A percentile compares a stretch with the other conserved stretches of the same genome.
phyloP scores from a whole-genome alignment of 2,113 vertebrate genomes.

The Callaeas wilsoni region DNA sequence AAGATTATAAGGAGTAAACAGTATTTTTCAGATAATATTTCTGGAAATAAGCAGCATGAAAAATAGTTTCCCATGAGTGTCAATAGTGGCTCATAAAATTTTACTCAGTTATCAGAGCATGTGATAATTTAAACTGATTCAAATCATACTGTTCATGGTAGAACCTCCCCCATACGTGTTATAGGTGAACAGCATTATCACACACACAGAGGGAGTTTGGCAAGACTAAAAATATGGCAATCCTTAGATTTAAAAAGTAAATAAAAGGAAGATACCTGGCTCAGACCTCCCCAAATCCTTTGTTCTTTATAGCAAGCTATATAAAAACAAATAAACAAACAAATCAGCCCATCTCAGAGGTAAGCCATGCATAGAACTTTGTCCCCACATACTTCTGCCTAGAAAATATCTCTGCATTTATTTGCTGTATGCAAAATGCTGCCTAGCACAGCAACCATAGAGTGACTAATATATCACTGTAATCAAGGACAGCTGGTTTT shows the following conservation, averaged over 20 bases:
- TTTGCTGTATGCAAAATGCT: background rate
- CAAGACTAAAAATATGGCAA: background rate
- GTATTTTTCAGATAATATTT: background rate
- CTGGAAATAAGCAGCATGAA: background rate
- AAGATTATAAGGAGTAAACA: background rate
- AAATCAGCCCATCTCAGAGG: background rate
- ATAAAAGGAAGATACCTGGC: background rate
- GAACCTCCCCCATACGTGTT: background rate
- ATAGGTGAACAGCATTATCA: background rate
- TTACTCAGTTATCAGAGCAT: background rate
- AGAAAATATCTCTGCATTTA: background rate
- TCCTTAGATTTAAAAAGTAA: background rate
- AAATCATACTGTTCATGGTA: background rate
- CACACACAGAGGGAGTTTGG: background rate
- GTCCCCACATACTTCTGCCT: background rate
- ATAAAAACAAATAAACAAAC: background rate
- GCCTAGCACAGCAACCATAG: background rate
- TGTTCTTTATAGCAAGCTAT: background rate
- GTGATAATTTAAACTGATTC: background rate
- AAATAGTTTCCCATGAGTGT: background rate
- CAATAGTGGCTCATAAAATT: background rate
- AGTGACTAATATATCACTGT: constrained; percentile 18
- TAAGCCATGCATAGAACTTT: background rate
- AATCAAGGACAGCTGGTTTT: constrained; percentile 57
- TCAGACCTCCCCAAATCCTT: background rate